Evolutionary conservation across 1,140 invertebrate genomes (phyloP).

Genomic region (Heliconius hewitsoni): DNA sequence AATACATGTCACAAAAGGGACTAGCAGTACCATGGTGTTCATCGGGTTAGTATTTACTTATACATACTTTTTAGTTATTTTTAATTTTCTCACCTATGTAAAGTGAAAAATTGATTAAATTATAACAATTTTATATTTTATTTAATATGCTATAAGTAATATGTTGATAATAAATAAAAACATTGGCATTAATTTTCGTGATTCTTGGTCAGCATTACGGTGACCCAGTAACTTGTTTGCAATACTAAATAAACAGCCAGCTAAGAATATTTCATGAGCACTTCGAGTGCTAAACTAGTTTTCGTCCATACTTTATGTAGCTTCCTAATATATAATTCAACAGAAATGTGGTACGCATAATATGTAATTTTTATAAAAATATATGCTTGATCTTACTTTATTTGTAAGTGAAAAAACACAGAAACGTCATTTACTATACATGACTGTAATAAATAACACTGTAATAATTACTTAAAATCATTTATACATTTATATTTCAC

Average conservation of each 20-base stretch:
- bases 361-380: constrained; percentile 18
- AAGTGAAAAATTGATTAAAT: not conserved
- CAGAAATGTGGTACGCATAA: constrained; percentile 15
- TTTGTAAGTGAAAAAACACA: not conserved
- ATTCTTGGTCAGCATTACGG: constrained; percentile 47
- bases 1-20: not conserved
- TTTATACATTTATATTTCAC: too few species aligned
- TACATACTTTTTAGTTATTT: constrained; percentile 9
- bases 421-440: too few species aligned
- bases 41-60: constrained; percentile 47
- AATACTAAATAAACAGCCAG: constrained; percentile 58
- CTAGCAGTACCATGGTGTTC: constrained; percentile 63
- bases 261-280: constrained; percentile 56
- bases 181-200: constrained; percentile 16
- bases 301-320: constrained; percentile 37
- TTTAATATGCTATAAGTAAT: not conserved
- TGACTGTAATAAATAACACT: too few species aligned
- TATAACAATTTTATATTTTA: not conserved
- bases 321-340: constrained; percentile 32
- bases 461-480: too few species aligned
- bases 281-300: constrained; percentile 41
- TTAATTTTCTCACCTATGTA: not conserved
- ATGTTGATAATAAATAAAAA: not conserved
- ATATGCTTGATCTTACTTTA: not conserved
- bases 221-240: constrained; percentile 55